Evolutionary conservation across 2,888 invertebrate genomes (phyloP), one percentile per base, ranked within the genome.

Genomic region (Corythucha ciliata): DNA sequence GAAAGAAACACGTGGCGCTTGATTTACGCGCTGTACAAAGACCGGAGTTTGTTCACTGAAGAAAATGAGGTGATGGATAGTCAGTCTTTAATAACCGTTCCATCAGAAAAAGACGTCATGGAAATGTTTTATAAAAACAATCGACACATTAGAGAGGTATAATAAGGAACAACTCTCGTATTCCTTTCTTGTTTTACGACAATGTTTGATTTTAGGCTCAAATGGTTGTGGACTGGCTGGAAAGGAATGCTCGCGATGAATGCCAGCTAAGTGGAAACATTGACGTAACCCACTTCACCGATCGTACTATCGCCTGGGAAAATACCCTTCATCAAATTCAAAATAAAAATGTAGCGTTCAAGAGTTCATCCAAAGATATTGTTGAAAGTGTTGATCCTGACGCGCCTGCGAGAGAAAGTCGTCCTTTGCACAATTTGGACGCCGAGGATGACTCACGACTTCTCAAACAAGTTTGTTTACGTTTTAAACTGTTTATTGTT

Each of bases 1-100:
- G 94, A 94, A 66, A 77, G 84, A 26, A 85, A 88, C 63, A 91
- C 88, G 1, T 94, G 93, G 93, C 78, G 86, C 60, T 72, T 94
- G 21, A 65, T 93, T 4, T 78, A 81, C 61, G 83, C 83, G 56
- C 69, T 94, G 12, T 91, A 85, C 68, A 78, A 83, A 58, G 90
- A 93, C 69, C 78, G 90, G 22, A 53, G 57, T 8, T 24, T 55
- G 21, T 39, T 54, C 21, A 55, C 58, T 37, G 60, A 59, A 21
- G 49, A 52, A n/a, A n/a, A n/a, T n/a, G n/a, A n/a, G n/a, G n/a
- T n/a, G n/a, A n/a, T n/a, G n/a, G n/a, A n/a, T n/a, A n/a, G n/a
- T n/a, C n/a, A n/a, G n/a, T n/a, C n/a, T n/a, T n/a, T n/a, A n/a
- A n/a, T n/a, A n/a, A n/a, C n/a, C n/a, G n/a, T n/a, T n/a, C n/a